A percentile compares a stretch with the other conserved stretches of the same genome.
These are phyloP conservation scores for Eulemur mongoz DNA, from an alignment of 2,797 vertebrate genomes.

Conservation along the genomic window DNA sequence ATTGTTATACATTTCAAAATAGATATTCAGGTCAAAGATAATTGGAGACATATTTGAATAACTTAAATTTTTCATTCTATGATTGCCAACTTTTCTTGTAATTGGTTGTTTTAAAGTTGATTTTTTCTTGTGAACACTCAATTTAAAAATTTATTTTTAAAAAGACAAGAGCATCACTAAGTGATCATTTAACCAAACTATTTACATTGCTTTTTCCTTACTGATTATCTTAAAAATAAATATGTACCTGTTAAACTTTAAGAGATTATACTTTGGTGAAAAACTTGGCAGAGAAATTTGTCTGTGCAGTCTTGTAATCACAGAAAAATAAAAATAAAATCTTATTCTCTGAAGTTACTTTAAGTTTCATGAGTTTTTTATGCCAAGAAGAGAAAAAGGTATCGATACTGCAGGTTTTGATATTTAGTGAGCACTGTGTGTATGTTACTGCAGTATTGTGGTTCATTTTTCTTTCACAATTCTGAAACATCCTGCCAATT, in stretches of 20 bases:
- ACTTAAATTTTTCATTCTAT: slow-evolving; percentile 4
- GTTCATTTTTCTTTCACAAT: not conserved
- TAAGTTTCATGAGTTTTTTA: not conserved
- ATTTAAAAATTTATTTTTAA: not conserved
- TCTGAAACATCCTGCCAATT: not conserved
- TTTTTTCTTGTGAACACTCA: not conserved
- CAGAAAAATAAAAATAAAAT: slow-evolving; percentile 1
- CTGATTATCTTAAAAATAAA: not conserved
- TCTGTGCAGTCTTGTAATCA: not conserved
- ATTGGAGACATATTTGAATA: slow-evolving; percentile 35
- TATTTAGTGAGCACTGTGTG: accelerated
- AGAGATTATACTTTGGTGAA: slow-evolving; percentile 14
- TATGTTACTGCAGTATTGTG: accelerated
- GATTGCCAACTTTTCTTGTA: not conserved
- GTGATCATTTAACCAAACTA: not conserved
- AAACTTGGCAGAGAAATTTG: not conserved
- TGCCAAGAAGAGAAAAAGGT: not conserved
- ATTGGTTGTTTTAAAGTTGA: not conserved
- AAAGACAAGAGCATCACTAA: not conserved
- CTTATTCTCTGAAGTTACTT: slow-evolving; percentile 33
- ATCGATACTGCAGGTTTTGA: not conserved
- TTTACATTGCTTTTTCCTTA: not conserved
- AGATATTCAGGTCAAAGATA: not conserved
- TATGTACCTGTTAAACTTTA: not conserved
- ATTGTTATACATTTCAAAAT: slow-evolving; percentile 9